Percentiles rank a stretch among this genome's conserved stretches.
These are phyloP conservation scores for Lypha dubia DNA, from an alignment of 2,888 invertebrate species.

Conservation along the genomic window DNA sequence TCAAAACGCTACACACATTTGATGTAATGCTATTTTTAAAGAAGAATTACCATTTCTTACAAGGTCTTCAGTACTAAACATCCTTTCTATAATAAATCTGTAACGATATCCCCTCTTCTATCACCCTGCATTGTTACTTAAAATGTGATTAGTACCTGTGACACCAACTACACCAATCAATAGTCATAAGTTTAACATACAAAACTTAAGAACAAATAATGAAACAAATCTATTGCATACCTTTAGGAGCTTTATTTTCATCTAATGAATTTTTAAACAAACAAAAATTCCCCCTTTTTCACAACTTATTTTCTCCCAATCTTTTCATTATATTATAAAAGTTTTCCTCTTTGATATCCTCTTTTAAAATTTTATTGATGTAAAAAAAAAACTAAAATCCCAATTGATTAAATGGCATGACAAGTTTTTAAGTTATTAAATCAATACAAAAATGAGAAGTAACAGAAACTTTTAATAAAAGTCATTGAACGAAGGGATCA, in stretches of 20 bases:
- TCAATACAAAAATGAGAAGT: slow-evolving; percentile 6
- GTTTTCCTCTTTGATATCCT: not conserved
- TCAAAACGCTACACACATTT: too few relatives aligned
- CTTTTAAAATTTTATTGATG: slow-evolving; percentile 35
- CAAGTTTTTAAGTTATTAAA: slow-evolving; percentile 27
- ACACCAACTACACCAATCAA: too few relatives aligned
- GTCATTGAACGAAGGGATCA: slow-evolving; percentile 19
- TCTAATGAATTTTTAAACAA: not conserved
- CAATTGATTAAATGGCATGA: slow-evolving; percentile 42
- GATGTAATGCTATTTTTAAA: too few relatives aligned
- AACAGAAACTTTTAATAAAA: slow-evolving; percentile 34
- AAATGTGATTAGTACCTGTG: too few relatives aligned
- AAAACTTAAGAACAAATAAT: too few relatives aligned
- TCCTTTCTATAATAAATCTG: too few relatives aligned
- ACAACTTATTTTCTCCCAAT: not conserved
- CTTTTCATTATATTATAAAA: not conserved
- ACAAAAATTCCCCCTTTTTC: not conserved
- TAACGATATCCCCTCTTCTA: too few relatives aligned
- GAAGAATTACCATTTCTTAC: too few relatives aligned
- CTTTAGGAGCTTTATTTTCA: not conserved
- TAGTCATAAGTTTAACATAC: too few relatives aligned
- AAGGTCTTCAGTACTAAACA: too few relatives aligned
- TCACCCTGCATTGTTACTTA: too few relatives aligned
- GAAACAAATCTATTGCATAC: not conserved
- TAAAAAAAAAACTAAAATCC: slow-evolving; percentile 30